Evolutionary conservation across 2,113 vertebrate species (phyloP), one percentile per base, ranked within the genome.

Genomic region (Egretta garzetta): DNA sequence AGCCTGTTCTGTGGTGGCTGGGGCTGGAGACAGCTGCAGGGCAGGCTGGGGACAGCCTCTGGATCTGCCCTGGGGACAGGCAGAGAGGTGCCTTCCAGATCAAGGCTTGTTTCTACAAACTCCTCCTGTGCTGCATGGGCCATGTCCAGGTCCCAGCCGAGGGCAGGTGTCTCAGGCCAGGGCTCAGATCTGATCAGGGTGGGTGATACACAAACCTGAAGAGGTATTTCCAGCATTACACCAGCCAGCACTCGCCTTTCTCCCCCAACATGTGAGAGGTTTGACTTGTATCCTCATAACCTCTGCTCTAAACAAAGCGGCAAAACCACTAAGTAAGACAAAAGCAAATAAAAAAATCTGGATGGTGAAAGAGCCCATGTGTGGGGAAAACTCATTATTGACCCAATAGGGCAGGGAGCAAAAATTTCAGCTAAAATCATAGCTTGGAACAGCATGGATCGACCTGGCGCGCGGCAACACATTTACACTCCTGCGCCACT

Each of bases 351-450:
- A 82, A 90, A 95, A 91, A 86, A 35, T 82, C 53, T 11, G 77
- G 93, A 95, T 96, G 95, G 92, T 95, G 96, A 93, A 97, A 96
- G 93, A 96, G 74, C 71, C 71, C 43, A 33, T 67, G 84, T 84
- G 66, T 64, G 59, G 45, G 80, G 83, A 89, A 94, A 94, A 89
- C 77, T 80, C 4, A 2, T 63, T 27, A 76, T 23, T 87, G 81
- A 95, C 88, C 92, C 88, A 95, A 88, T 11, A 94, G 95, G 93
- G 90, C 92, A 96, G 55, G 85, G 92, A 92, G 90, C 74, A 97
- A 62, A 90, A 92, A 82, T 3, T 95, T 82, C 85, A 80, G 74
- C 55, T 93, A 37, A 90, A 85, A 68, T 70, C 8, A 1, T 10
- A 62, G 85, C 67, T 50, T 37, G 45, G 67, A 73, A 75, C 66